These are phyloP conservation scores for Epinotia ramella DNA, from an alignment of 2,888 invertebrate species.

Conservation along the genomic window DNA sequence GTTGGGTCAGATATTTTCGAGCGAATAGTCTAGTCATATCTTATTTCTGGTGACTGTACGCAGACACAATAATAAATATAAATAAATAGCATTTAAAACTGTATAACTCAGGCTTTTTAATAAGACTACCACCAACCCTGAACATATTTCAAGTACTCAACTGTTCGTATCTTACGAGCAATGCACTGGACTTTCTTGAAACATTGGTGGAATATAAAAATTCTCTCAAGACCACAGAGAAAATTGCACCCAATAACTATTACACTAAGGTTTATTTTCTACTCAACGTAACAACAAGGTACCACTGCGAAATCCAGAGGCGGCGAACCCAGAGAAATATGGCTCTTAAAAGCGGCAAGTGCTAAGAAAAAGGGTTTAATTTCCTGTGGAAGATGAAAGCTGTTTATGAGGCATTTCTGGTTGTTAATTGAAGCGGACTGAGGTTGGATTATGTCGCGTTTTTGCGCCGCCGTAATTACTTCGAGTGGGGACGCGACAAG, in stretches of 20 bases:
- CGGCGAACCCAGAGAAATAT: constrained; percentile 61
- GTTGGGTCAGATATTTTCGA: no score
- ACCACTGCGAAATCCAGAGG: constrained; percentile 53
- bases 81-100: no score
- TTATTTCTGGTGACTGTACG: no score
- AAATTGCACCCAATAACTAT: constrained; percentile 54
- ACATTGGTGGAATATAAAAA: constrained; percentile 59
- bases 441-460: constrained; percentile 66
- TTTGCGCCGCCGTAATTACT: constrained; percentile 67
- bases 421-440: constrained; percentile 67
- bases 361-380: constrained; percentile 65
- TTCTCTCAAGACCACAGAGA: constrained; percentile 46
- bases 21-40: no score
- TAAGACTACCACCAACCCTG: constrained; percentile 57
- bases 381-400: constrained; percentile 66
- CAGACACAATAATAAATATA: no score
- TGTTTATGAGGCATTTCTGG: constrained; percentile 52
- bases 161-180: constrained; percentile 65
- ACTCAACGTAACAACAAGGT: constrained; percentile 53
- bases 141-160: constrained; percentile 68
- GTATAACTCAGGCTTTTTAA: background rate
- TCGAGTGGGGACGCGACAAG: constrained; percentile 57
- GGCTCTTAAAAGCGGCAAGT: constrained; percentile 57
- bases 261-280: constrained; percentile 57
- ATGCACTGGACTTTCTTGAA: constrained; percentile 64